These are phyloP conservation scores for Diorhabda carinulata DNA, from an alignment of 1,140 invertebrate species.

Conservation along the genomic window DNA sequence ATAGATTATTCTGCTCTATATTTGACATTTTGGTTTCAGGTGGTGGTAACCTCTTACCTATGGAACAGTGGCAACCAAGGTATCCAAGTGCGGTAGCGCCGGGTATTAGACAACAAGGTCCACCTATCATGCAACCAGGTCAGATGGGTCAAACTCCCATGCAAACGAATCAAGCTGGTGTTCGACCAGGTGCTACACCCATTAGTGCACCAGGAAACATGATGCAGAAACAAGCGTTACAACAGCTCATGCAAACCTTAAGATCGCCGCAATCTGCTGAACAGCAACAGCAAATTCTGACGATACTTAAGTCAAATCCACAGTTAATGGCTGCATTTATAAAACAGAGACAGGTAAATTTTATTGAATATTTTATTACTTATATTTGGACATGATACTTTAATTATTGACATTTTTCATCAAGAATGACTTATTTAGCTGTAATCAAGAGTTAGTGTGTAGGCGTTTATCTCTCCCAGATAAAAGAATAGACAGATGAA, in stretches of 20 bases:
- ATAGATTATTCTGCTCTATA: too few relatives aligned
- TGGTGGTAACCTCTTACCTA: conserved; percentile 56
- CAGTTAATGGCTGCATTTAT: conserved; percentile 96
- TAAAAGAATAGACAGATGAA: background rate
- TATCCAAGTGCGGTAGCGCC: conserved; percentile 49
- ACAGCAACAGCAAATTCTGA: conserved; percentile 88
- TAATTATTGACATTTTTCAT: too few relatives aligned
- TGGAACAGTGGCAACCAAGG: conserved; percentile 65
- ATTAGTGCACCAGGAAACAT: conserved; percentile 38
- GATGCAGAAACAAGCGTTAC: conserved; percentile 74
- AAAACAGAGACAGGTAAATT: conserved; percentile 74
- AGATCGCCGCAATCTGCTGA: conserved; percentile 86
- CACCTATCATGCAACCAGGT: conserved; percentile 40
- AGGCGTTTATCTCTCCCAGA: background rate
- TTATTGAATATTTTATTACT: background rate
- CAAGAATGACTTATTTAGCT: background rate
- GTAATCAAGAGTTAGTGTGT: background rate
- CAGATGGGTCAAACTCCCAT: conserved; percentile 28
- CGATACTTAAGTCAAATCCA: conserved; percentile 91
- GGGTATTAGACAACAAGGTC: conserved; percentile 50
- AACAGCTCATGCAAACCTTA: conserved; percentile 85
- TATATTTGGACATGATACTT: too few relatives aligned
- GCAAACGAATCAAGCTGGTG: conserved; percentile 17
- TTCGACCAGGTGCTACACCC: conserved; percentile 44
- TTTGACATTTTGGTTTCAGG: background rate